phyloP scores from a whole-genome alignment of 2,888 invertebrate genomes.

The Drosophila kambysellisi region DNA sequence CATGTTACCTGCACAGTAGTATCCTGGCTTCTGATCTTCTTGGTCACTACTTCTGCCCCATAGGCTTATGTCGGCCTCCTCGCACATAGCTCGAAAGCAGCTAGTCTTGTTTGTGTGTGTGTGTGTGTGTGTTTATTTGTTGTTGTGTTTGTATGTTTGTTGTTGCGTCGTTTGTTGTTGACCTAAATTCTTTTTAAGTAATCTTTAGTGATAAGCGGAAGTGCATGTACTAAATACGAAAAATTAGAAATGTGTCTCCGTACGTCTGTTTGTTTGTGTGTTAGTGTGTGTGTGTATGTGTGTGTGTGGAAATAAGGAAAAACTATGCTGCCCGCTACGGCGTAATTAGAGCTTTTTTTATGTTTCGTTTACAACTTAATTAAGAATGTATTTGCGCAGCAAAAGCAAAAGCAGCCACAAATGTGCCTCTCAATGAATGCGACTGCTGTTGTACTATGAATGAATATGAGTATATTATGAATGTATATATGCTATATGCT shows the following conservation, averaged over 20 bases:
- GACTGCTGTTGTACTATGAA: conserved; percentile 32
- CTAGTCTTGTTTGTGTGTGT: background rate
- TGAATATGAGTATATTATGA: conserved; percentile 32
- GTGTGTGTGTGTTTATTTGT: conserved; percentile 20
- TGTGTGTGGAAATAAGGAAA: conserved; percentile 46
- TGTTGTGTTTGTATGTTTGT: conserved; percentile 30
- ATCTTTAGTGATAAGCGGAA: conserved; percentile 76
- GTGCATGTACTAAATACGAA: conserved; percentile 69
- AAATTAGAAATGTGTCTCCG: conserved; percentile 53
- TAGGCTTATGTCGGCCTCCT: no score
- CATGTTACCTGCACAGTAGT: no score
- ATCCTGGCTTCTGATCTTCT: no score
- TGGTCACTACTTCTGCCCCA: no score
- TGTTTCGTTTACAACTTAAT: conserved; percentile 78
- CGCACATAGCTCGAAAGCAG: conserved; percentile 8
- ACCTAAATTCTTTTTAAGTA: conserved; percentile 71
- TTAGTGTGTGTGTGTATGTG: conserved; percentile 24
- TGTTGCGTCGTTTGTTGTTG: conserved; percentile 50
- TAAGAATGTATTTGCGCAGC: conserved; percentile 77
- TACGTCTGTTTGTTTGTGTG: conserved; percentile 15
- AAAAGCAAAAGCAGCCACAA: conserved; percentile 24
- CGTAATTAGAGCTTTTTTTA: conserved; percentile 74
- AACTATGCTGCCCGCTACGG: conserved; percentile 51
- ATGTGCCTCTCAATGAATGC: conserved; percentile 50
- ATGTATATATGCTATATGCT: background rate